A percentile compares a stretch with the other conserved stretches of the same genome.
These are phyloP conservation scores for Limnephilus auricula DNA, from an alignment of 2,888 invertebrate genomes.

Conservation along the genomic window DNA sequence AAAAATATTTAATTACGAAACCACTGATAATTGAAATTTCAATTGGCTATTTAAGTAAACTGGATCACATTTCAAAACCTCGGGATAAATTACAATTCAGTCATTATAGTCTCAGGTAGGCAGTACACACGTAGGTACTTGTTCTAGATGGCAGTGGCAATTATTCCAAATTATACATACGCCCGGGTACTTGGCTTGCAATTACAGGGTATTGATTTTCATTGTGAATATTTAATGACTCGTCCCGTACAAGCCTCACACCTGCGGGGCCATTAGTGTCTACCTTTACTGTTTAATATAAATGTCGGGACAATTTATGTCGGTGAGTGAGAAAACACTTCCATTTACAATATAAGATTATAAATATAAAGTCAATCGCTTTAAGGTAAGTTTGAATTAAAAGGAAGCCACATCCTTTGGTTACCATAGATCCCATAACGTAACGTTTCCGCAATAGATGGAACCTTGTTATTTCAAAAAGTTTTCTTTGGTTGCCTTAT, in stretches of 20 bases:
- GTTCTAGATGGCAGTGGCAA: not conserved
- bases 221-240: not conserved
- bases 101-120: not conserved
- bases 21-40: not conserved
- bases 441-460: no score
- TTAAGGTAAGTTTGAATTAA: not conserved
- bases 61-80: not conserved
- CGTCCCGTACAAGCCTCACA: not conserved
- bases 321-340: not conserved
- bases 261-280: not conserved
- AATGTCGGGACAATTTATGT: not conserved
- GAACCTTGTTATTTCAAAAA: no score
- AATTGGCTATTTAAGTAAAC: not conserved
- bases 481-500: no score
- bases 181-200: not conserved
- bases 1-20: not conserved
- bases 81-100: not conserved
- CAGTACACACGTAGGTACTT: not conserved
- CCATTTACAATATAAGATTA: not conserved
- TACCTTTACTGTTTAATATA: not conserved
- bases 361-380: not conserved
- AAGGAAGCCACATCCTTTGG: no score
- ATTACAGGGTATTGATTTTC: slow-evolving; percentile 22
- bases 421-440: no score
- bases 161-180: slow-evolving; percentile 13